Percentiles rank a stretch among this genome's conserved stretches.
phyloP scores from a whole-genome alignment of 2,797 vertebrate genomes.

The Caiman crocodilus region DNA sequence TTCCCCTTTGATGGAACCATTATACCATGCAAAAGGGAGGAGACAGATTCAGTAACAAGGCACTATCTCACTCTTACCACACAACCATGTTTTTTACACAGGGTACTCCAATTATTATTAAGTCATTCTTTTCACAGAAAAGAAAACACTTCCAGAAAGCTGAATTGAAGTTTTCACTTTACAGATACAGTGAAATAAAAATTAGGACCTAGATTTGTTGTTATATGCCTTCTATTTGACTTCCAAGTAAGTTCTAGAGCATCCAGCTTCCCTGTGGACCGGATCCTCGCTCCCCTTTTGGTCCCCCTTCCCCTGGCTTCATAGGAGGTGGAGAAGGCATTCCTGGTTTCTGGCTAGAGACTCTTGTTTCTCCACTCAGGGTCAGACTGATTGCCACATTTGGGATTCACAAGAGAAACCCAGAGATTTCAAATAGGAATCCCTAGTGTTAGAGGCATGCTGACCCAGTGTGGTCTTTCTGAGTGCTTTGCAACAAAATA shows the following conservation, averaged over 20 bases:
- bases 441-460: too few relatives aligned
- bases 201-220: neutral
- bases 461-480: too few relatives aligned
- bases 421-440: too few relatives aligned
- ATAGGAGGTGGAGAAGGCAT: neutral
- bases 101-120: slow-evolving; percentile 1
- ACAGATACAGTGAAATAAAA: neutral
- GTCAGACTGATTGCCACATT: too few relatives aligned
- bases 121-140: neutral
- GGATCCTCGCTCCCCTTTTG: neutral
- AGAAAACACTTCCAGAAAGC: neutral
- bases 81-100: slow-evolving; percentile 33
- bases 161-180: neutral
- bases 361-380: too few relatives aligned
- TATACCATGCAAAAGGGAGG: neutral
- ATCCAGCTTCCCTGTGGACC: fast-evolving
- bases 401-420: too few relatives aligned
- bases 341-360: too few relatives aligned
- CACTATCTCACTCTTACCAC: neutral
- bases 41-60: neutral
- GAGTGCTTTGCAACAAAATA: too few relatives aligned
- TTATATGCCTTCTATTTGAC: neutral
- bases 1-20: slow-evolving; percentile 22
- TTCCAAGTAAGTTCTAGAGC: neutral
- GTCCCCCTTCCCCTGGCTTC: neutral